These are phyloP conservation scores for Scleropages formosus DNA, from an alignment of 2,797 vertebrate genomes.

Conservation along the genomic window DNA sequence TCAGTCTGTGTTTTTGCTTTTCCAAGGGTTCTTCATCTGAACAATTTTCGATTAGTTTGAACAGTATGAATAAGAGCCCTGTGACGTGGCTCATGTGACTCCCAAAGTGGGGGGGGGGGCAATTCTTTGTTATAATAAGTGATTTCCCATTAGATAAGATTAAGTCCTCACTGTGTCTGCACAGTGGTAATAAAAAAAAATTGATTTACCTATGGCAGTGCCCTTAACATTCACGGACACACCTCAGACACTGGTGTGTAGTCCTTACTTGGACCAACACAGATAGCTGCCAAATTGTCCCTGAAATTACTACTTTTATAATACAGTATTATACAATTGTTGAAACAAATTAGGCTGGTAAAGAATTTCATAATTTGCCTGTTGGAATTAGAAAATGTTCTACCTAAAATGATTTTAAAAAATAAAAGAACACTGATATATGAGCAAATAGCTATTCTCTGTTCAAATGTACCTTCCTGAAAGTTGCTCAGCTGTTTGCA, in stretches of 20 bases:
- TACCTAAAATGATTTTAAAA: too few relatives aligned
- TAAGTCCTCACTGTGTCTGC: constrained; percentile 37
- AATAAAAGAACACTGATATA: too few relatives aligned
- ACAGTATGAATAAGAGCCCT: constrained; percentile 59
- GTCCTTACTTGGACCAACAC: too few relatives aligned
- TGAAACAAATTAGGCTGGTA: neutral
- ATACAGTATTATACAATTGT: neutral
- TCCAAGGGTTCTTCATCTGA: constrained; percentile 54
- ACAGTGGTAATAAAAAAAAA: constrained; percentile 50
- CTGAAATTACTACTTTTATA: neutral
- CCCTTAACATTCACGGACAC: neutral
- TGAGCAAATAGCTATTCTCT: too few relatives aligned
- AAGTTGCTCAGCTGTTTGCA: too few relatives aligned
- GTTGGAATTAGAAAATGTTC: too few relatives aligned
- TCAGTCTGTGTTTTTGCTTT: constrained; percentile 58
- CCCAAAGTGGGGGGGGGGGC: constrained; percentile 43
- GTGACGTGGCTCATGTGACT: constrained; percentile 60
- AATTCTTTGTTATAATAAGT: constrained; percentile 64
- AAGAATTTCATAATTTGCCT: neutral
- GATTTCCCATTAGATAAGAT: constrained; percentile 61
- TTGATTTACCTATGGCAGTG: constrained; percentile 12
- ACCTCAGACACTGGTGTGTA: neutral
- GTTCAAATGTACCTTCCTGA: too few relatives aligned
- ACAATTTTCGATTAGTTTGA: constrained; percentile 57
- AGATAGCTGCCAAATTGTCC: neutral